Conservation (phyloP, 2,888 invertebrate species). For the Microdon myrmicae region DNA sequence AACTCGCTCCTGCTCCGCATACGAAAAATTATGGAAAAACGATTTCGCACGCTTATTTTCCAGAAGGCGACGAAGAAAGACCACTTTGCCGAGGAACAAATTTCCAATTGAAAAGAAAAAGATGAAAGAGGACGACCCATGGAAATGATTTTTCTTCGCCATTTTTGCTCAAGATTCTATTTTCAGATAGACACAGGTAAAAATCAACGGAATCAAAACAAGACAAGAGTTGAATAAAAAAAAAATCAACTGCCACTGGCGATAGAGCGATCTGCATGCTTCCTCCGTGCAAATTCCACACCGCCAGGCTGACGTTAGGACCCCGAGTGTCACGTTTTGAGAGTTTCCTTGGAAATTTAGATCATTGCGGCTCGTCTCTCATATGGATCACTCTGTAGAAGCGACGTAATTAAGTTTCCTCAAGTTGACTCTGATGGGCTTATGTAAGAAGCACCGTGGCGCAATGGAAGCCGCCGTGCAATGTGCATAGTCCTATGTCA, state of each 20-base stretch:
- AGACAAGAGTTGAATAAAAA: too few relatives aligned
- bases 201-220: neutral
- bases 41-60: slow-evolving; percentile 48
- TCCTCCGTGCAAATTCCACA: slow-evolving; percentile 3
- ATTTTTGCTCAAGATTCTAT: slow-evolving; percentile 45
- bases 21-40: slow-evolving; percentile 49
- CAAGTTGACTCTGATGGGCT: neutral
- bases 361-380: neutral
- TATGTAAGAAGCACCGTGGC: too few relatives aligned
- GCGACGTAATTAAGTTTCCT: neutral
- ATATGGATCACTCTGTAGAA: neutral
- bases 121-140: slow-evolving; percentile 16
- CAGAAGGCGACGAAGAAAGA: slow-evolving; percentile 1
- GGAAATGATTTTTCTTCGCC: slow-evolving; percentile 38
- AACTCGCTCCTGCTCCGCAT: slow-evolving; percentile 31
- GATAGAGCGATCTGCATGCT: slow-evolving; percentile 23
- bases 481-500: too few relatives aligned
- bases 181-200: slow-evolving; percentile 34
- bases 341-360: slow-evolving; percentile 30
- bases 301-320: slow-evolving; percentile 25
- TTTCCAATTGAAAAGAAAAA: slow-evolving; percentile 1
- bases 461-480: too few relatives aligned
- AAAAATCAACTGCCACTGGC: too few relatives aligned
- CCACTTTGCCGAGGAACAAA: neutral
- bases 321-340: slow-evolving; percentile 41